phyloP scores from a whole-genome alignment of 2,113 vertebrate species.

The Amphiprion percula region DNA sequence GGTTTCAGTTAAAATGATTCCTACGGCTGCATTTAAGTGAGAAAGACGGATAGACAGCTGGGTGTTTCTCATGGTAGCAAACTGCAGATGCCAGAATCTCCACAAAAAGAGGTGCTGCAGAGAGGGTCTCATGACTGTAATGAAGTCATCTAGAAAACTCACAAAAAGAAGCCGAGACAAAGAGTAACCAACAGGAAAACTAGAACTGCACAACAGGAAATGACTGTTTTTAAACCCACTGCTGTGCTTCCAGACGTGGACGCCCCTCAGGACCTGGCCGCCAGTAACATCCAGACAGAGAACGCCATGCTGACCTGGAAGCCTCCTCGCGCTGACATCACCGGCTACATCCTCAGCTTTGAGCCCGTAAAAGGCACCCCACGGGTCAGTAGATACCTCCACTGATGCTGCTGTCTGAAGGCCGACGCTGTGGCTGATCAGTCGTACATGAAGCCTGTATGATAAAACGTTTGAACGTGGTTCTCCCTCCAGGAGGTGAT shows the following conservation, averaged over 20 bases:
- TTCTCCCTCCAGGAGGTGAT: constrained; percentile 87
- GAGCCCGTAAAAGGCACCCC: constrained; percentile 89
- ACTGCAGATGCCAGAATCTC: too few species aligned
- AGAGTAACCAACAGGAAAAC: background rate
- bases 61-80: too few species aligned
- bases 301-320: constrained; percentile 91
- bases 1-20: too few species aligned
- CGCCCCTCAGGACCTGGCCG: constrained; percentile 89
- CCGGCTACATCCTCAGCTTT: constrained; percentile 92
- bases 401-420: background rate
- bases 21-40: too few species aligned
- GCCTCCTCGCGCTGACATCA: constrained; percentile 90
- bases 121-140: too few species aligned
- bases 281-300: constrained; percentile 92
- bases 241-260: constrained; percentile 88
- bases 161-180: too few species aligned
- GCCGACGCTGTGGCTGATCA: background rate
- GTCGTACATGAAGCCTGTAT: too few species aligned
- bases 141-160: too few species aligned
- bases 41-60: too few species aligned
- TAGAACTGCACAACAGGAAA: background rate
- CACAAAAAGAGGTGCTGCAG: too few species aligned
- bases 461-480: background rate
- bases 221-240: background rate
- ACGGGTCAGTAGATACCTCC: constrained; percentile 82